Conservation (phyloP, 2,797 vertebrate species). For the Mus minutoides region DNA sequence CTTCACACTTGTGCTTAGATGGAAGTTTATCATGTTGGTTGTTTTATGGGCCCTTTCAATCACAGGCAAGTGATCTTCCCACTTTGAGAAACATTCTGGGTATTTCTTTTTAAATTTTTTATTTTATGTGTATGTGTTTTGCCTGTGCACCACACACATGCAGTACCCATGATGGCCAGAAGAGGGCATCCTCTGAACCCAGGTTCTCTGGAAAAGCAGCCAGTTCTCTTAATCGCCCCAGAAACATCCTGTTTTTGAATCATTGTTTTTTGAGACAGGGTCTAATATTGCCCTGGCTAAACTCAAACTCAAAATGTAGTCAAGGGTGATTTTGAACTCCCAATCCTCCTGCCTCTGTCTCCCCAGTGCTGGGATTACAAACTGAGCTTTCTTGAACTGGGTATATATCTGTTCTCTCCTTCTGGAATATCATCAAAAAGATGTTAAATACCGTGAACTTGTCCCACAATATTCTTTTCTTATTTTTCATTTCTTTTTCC, state of each 20-base stretch:
- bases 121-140: too few species aligned
- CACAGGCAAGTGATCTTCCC: background rate
- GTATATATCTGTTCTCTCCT: background rate
- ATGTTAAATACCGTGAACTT: background rate
- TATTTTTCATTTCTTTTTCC: background rate
- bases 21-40: background rate
- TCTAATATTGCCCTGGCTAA: too few species aligned
- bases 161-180: background rate
- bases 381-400: background rate
- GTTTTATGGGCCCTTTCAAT: background rate
- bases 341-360: too few species aligned
- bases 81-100: background rate
- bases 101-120: background rate
- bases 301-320: too few species aligned
- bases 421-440: background rate
- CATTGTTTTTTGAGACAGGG: too few species aligned
- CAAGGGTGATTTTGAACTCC: too few species aligned
- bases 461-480: background rate
- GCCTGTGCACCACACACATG: too few species aligned
- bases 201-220: background rate
- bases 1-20: background rate
- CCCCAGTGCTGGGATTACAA: too few species aligned
- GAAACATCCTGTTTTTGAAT: too few species aligned
- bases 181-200: background rate
- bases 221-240: background rate